phyloP scores from a whole-genome alignment of 2,797 vertebrate species.

The Neostethus bicornis region DNA sequence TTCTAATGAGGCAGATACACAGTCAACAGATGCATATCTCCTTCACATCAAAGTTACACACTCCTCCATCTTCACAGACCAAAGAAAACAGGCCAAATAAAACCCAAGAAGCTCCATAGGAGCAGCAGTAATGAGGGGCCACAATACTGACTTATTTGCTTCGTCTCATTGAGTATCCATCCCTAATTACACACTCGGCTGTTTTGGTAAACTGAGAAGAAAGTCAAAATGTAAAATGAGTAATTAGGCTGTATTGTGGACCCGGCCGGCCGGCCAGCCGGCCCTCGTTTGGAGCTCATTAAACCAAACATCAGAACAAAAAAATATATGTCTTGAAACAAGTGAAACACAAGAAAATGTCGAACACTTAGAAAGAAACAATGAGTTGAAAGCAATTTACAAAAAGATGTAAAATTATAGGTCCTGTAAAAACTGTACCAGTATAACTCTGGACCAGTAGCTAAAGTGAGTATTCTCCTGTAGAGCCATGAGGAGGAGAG shows the following conservation, averaged over 20 bases:
- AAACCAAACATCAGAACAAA: slow-evolving; percentile 26
- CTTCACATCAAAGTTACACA: slow-evolving; percentile 36
- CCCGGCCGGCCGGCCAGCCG: slow-evolving; percentile 10
- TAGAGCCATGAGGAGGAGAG: too few species aligned
- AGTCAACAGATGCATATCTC: slow-evolving; percentile 51
- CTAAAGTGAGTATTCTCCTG: too few species aligned
- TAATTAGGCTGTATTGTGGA: slow-evolving; percentile 64
- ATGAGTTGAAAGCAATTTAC: too few species aligned
- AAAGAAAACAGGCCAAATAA: slow-evolving; percentile 38
- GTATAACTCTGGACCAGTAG: too few species aligned
- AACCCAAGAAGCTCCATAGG: slow-evolving; percentile 21
- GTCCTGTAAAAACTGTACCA: too few species aligned
- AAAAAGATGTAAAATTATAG: too few species aligned
- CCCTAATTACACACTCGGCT: slow-evolving; percentile 57
- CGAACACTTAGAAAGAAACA: neutral
- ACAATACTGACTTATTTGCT: slow-evolving; percentile 36
- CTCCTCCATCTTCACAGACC: slow-evolving; percentile 43
- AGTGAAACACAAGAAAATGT: neutral
- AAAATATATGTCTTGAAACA: slow-evolving; percentile 3
- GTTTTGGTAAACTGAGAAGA: slow-evolving; percentile 41
- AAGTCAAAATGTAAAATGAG: slow-evolving; percentile 63
- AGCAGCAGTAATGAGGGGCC: slow-evolving; percentile 36
- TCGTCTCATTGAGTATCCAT: slow-evolving; percentile 33
- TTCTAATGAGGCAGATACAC: slow-evolving; percentile 43
- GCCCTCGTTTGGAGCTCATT: slow-evolving; percentile 18